Evolutionary conservation across 30 jellyfish, hydroid and myxozoan species (phyloP).

Genomic region (Turritopsis dohrnii): DNA sequence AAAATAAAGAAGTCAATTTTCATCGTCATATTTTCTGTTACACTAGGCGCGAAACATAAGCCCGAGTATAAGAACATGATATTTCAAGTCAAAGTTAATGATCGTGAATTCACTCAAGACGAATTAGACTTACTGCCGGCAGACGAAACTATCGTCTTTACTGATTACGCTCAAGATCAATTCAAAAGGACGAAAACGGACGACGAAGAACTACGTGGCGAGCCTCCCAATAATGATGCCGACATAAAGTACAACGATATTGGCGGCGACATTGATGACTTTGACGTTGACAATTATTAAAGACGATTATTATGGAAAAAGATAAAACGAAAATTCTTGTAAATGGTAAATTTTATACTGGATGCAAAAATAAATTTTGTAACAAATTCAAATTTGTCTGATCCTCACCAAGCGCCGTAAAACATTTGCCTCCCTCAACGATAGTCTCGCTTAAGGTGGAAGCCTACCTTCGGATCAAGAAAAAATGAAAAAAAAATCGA

Average conservation of each 20-base stretch:
- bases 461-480: no score
- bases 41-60: neutral
- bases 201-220: neutral
- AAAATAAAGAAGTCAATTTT: no score
- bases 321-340: neutral
- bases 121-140: conserved; percentile 15
- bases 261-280: neutral
- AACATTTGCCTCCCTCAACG: no score
- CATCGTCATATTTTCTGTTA: neutral
- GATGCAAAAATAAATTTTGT: no score
- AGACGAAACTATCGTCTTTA: conserved; percentile 9
- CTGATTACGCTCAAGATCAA: neutral
- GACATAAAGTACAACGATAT: neutral
- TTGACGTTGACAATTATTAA: neutral
- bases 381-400: no score
- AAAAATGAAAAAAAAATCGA: no score
- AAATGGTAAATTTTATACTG: no score
- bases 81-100: neutral
- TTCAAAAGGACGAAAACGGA: neutral
- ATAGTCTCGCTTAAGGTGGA: no score
- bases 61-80: neutral
- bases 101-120: neutral
- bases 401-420: no score
- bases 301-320: neutral
- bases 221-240: neutral